A percentile compares a stretch with the other conserved stretches of the same genome.
phyloP scores from a whole-genome alignment of 2,113 vertebrate species.

The Amblyornis subalaris region DNA sequence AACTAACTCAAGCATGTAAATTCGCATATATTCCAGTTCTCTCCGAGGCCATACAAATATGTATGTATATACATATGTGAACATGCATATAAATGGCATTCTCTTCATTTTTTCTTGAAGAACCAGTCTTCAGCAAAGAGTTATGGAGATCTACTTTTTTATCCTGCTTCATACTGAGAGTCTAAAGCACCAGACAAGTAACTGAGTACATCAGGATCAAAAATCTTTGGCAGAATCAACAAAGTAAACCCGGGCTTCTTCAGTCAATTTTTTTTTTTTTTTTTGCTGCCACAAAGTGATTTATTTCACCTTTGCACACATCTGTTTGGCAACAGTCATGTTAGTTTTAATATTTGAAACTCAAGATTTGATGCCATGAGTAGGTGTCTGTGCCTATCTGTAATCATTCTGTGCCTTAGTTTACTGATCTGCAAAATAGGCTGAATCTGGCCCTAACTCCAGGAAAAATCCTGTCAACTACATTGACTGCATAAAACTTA shows the following conservation, averaged over 20 bases:
- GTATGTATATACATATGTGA: accelerated
- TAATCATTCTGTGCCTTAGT: neutral
- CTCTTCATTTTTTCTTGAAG: neutral
- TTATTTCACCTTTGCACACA: neutral
- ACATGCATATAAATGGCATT: neutral
- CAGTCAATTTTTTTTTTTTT: neutral
- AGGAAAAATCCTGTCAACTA: neutral
- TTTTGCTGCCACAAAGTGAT: neutral
- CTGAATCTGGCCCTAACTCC: neutral
- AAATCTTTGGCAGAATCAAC: neutral
- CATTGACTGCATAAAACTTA: neutral
- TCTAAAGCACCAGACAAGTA: neutral
- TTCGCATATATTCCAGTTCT: neutral
- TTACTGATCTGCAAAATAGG: neutral
- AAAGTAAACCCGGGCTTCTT: neutral
- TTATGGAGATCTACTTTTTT: neutral
- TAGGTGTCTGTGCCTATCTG: neutral
- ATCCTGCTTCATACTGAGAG: neutral
- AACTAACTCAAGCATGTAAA: neutral
- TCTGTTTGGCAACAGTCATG: neutral
- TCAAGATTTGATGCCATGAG: accelerated
- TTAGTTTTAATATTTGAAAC: neutral
- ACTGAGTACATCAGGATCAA: neutral
- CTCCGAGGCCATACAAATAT: neutral
- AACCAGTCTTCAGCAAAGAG: neutral